Evolutionary conservation across 2,797 vertebrate genomes (phyloP).

Genomic region (Toxotes lorentzi): DNA sequence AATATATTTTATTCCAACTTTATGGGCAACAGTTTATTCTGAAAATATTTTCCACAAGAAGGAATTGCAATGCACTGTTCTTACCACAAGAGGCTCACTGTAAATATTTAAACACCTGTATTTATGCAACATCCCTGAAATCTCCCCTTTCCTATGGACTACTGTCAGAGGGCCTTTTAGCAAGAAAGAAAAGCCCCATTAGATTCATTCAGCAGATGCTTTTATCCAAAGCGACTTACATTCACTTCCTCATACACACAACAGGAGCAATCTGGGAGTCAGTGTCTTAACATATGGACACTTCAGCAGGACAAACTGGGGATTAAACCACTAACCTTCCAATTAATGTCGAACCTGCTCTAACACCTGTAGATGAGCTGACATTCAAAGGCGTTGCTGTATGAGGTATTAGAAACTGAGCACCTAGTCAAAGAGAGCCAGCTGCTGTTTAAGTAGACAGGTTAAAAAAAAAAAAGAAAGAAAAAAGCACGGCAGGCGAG

Average conservation of each 20-base stretch:
- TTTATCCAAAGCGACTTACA: neutral
- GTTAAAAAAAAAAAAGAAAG: neutral
- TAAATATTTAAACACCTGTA: neutral
- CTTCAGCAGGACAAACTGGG: neutral
- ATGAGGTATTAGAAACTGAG: neutral
- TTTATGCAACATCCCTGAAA: neutral
- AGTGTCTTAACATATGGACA: neutral
- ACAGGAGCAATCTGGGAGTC: neutral
- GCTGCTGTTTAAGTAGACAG: neutral
- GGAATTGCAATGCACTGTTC: neutral
- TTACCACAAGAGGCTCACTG: neutral
- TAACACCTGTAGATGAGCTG: neutral
- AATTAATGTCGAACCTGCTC: neutral
- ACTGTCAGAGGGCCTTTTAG: neutral
- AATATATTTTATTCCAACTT: too few relatives aligned
- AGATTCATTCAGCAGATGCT: neutral
- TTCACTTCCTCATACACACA: neutral
- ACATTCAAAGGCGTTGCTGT: neutral
- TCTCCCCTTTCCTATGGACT: neutral
- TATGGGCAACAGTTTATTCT: too few relatives aligned
- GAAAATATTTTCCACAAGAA: neutral
- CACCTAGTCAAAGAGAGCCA: neutral
- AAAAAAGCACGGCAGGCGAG: neutral
- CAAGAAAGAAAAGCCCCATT: neutral
- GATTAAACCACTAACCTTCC: too few relatives aligned